A percentile compares a stretch with the other conserved stretches of the same genome.
These are phyloP conservation scores for Zygogramma bicolorata DNA, from an alignment of 2,888 invertebrate species.

Conservation along the genomic window DNA sequence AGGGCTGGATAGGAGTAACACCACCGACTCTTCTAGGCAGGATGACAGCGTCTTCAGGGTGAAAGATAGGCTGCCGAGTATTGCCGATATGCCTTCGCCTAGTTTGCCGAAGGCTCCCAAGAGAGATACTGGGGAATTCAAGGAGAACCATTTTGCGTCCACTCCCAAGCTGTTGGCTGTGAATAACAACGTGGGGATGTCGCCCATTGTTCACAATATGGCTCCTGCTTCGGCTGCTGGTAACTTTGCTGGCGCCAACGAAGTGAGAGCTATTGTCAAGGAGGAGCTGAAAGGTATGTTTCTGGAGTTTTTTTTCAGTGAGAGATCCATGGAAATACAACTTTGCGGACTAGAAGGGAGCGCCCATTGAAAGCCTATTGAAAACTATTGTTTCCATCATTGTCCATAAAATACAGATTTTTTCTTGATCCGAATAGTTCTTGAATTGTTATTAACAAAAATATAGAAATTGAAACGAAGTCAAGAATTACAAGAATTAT, in stretches of 20 bases:
- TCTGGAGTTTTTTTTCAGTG: no score
- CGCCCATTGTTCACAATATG: constrained; percentile 23
- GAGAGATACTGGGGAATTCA: constrained; percentile 29
- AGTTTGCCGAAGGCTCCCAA: constrained; percentile 26
- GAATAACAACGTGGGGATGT: not conserved
- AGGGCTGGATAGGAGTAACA: constrained; percentile 49
- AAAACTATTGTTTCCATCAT: no score
- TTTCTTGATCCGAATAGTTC: no score
- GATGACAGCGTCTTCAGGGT: constrained; percentile 29
- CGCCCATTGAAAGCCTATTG: no score
- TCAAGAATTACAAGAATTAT: no score
- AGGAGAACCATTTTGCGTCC: constrained; percentile 41
- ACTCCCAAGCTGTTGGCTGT: constrained; percentile 44
- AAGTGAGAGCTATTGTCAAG: constrained; percentile 38
- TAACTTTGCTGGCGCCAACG: constrained; percentile 33
- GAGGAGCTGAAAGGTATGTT: constrained; percentile 49
- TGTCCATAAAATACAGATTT: no score
- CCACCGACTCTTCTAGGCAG: constrained; percentile 24
- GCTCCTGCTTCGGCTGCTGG: constrained; percentile 16
- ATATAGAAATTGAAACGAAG: no score
- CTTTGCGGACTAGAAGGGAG: no score
- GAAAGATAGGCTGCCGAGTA: constrained; percentile 20
- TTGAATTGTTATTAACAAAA: no score
- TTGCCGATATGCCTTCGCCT: constrained; percentile 22
- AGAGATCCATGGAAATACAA: no score